Evolutionary conservation across 1,140 invertebrate genomes (phyloP).

Genomic region (Thaumatotibia leucotreta): DNA sequence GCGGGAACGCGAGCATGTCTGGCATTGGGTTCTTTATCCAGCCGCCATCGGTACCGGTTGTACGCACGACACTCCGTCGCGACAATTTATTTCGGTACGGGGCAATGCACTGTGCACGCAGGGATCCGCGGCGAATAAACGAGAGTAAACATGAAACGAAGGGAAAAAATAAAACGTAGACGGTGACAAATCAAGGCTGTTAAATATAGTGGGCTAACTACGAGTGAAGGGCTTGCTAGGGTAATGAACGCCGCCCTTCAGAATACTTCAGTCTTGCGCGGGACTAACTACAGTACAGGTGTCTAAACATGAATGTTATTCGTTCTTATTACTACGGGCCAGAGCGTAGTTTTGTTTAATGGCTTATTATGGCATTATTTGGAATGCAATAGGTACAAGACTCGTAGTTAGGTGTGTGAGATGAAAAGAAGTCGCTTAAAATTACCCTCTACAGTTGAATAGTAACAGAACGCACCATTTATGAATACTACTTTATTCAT

Average conservation of each 20-base stretch:
- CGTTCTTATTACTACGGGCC: background rate
- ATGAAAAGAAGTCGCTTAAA: background rate
- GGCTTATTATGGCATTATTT: background rate
- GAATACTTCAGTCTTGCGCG: conserved; percentile 1
- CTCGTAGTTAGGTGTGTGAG: background rate
- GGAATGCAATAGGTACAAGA: background rate
- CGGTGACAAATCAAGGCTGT: conserved; percentile 48
- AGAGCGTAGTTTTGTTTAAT: background rate
- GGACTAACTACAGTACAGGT: background rate
- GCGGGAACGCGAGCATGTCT: conserved; percentile 32
- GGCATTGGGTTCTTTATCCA: conserved; percentile 32
- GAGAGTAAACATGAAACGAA: conserved; percentile 49
- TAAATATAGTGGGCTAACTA: conserved; percentile 35
- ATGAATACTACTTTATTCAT: too few relatives aligned
- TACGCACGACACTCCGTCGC: conserved; percentile 51
- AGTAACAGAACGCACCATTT: too few relatives aligned
- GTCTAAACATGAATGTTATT: background rate
- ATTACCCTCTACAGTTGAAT: too few relatives aligned
- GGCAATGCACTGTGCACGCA: conserved; percentile 68
- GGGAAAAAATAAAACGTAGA: conserved; percentile 39
- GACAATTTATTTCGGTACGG: conserved; percentile 73
- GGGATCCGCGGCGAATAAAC: conserved; percentile 45
- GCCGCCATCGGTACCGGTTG: conserved; percentile 53
- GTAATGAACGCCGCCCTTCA: conserved; percentile 19
- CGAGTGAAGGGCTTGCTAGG: conserved; percentile 20